Evolutionary conservation across 2,888 invertebrate genomes (phyloP).

Genomic region (Pandemis corylana): DNA sequence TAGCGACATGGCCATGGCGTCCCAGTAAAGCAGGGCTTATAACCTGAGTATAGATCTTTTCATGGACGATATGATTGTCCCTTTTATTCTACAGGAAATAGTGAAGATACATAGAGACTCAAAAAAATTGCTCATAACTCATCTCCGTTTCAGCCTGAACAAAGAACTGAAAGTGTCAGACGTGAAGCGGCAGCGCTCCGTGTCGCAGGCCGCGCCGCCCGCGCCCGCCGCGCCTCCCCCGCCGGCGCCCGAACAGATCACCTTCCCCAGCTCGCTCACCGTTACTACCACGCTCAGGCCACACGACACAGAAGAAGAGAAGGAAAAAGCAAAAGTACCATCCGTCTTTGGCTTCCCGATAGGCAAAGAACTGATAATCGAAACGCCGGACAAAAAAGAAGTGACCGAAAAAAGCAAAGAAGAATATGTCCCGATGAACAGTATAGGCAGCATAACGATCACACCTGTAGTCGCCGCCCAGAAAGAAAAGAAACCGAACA

Average conservation of each 20-base stretch:
- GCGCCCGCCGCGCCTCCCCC: constrained; percentile 46
- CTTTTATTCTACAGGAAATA: too few relatives aligned
- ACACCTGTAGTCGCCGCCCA: constrained; percentile 67
- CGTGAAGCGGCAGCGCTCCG: constrained; percentile 65
- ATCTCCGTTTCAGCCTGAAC: constrained; percentile 67
- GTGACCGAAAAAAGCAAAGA: constrained; percentile 60
- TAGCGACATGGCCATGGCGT: too few relatives aligned
- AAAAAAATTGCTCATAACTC: background rate
- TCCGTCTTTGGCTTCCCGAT: constrained; percentile 58
- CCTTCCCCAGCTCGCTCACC: constrained; percentile 78
- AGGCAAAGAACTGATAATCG: constrained; percentile 66
- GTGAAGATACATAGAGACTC: background rate
- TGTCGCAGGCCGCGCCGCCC: constrained; percentile 50
- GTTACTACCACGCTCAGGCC: constrained; percentile 67
- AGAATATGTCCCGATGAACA: constrained; percentile 72
- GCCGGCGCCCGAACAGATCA: constrained; percentile 64
- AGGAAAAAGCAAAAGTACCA: constrained; percentile 51
- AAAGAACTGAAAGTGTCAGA: constrained; percentile 73
- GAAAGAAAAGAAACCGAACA: constrained; percentile 56
- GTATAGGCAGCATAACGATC: constrained; percentile 78
- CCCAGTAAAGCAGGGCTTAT: too few relatives aligned
- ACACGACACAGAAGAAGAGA: constrained; percentile 49
- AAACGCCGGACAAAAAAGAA: constrained; percentile 63
- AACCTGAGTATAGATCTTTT: too few relatives aligned
- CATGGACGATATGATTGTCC: too few relatives aligned